Conservation (phyloP, 2,888 invertebrate genomes). For the Drosophila mettleri region DNA sequence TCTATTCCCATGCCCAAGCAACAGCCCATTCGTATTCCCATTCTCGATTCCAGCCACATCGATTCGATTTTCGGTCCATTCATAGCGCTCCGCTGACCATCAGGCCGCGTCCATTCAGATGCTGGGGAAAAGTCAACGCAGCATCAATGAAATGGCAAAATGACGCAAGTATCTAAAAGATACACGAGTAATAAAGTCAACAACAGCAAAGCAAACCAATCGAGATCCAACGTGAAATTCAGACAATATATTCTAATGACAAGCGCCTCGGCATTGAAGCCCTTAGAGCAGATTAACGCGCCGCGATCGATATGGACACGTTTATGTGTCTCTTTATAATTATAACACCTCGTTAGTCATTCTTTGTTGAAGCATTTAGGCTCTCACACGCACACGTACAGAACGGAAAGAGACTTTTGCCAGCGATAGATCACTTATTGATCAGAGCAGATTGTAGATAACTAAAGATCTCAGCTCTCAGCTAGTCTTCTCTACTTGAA, state of each 20-base stretch:
- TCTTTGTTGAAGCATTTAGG: conserved; percentile 74
- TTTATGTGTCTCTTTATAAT: conserved; percentile 70
- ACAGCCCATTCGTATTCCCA: conserved; percentile 12
- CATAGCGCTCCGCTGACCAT: conserved; percentile 18
- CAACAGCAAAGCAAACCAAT: conserved; percentile 43
- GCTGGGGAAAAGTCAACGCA: conserved; percentile 28
- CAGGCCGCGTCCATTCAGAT: conserved; percentile 46
- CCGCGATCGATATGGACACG: conserved; percentile 50
- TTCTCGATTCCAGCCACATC: conserved; percentile 2
- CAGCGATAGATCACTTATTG: conserved; percentile 41
- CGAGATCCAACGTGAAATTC: conserved; percentile 29
- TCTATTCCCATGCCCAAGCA: conserved; percentile 8
- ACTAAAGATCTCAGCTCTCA: background rate
- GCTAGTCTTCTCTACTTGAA: background rate
- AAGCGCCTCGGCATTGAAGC: conserved; percentile 59
- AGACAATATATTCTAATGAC: conserved; percentile 80
- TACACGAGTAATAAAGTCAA: conserved; percentile 69
- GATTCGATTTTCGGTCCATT: conserved; percentile 20
- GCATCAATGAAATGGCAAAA: conserved; percentile 73
- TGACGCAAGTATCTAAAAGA: conserved; percentile 46
- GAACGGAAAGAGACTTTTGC: conserved; percentile 16
- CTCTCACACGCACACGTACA: conserved; percentile 30
- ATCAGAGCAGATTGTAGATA: conserved; percentile 13
- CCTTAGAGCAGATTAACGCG: conserved; percentile 64
- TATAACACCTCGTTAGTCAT: conserved; percentile 81